Evolutionary conservation across 2,888 invertebrate genomes (phyloP), one percentile per base, ranked within the genome.

Genomic region (Torymus texanus): DNA sequence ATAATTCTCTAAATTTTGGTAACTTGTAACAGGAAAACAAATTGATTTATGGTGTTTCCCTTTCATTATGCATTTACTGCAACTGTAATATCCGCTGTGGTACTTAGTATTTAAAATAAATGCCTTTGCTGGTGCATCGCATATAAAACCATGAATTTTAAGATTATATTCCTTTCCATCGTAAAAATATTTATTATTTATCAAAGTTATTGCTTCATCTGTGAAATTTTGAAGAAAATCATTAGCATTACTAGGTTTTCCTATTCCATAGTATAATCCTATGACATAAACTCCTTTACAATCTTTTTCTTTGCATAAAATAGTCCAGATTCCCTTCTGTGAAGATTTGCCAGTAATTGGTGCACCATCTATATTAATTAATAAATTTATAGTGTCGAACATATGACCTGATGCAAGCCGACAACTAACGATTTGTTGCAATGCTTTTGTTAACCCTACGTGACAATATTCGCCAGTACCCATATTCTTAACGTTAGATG

Each of bases 111-210:
- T 41, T 41, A 73, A 67, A 67, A 81, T 61, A 58, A 67, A 82
- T 16, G 83, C 61, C 78, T 83, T 82, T 16, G 83, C 83, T 21
- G 80, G 80, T 24, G 75, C 63, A 75, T 83, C 80, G 51, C 82
- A 83, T 21, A 83, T 76, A 50, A 81, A 66, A 16, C 53, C n/a
- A 56, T 55, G 74, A 29, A 24, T 14, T 13, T n/a, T 24, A 11
- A n/a, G 2, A 11, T 73, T 16, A 16, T 10, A 51, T 21, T 21
- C 12, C 10, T 62, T 62, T 62, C 2, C 8, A 16, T 5, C 16
- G 2, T 16, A 62, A 11, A 41, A 2, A 8, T 59, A 41, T 0
- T 68, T 68, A 13, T 75, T 58, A 4, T 67, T 16, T 12, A 59
- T 21, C 50, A 68, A 16, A 10, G 8, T 11, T 10, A 59, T 18